Evolutionary conservation across 1,140 invertebrate species (phyloP).

Genomic region (Steinernema khuongi): DNA sequence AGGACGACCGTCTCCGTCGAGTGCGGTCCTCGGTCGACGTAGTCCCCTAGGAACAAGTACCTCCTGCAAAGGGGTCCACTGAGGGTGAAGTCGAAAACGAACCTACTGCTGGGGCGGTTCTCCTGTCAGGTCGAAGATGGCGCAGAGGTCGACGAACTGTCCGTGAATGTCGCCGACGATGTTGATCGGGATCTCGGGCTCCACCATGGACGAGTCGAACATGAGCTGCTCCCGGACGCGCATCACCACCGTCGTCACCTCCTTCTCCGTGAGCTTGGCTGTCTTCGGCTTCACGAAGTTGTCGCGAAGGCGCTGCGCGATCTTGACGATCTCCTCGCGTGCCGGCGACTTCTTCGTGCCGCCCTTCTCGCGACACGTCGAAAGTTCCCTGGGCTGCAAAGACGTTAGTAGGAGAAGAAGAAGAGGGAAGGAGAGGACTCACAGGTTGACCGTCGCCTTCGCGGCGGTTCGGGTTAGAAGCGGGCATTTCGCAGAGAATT

Average conservation of each 20-base stretch:
- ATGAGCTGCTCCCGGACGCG: constrained; percentile 6
- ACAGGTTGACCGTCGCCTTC: too few relatives aligned
- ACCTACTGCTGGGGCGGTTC: constrained; percentile 26
- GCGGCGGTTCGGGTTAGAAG: too few relatives aligned
- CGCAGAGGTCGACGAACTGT: constrained; percentile 32
- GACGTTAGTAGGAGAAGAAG: too few relatives aligned
- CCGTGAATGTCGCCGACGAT: constrained; percentile 29
- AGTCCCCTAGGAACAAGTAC: constrained; percentile 99
- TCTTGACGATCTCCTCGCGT: background rate
- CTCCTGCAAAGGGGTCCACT: constrained; percentile 62
- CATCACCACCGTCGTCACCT: background rate
- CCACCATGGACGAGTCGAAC: background rate
- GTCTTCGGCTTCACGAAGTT: background rate
- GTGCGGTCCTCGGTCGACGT: constrained; percentile 99
- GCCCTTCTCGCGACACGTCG: too few relatives aligned
- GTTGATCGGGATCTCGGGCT: constrained; percentile 1
- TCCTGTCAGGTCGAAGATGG: constrained; percentile 30
- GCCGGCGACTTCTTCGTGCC: too few relatives aligned
- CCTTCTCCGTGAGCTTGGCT: background rate
- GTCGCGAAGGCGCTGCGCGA: background rate
- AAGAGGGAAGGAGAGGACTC: too few relatives aligned
- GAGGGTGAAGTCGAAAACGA: background rate
- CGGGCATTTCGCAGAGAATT: too few relatives aligned
- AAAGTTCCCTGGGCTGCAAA: too few relatives aligned
- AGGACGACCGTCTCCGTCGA: constrained; percentile 87